Conservation (phyloP, 2,888 invertebrate species). For the Dichetophora obliterata region DNA sequence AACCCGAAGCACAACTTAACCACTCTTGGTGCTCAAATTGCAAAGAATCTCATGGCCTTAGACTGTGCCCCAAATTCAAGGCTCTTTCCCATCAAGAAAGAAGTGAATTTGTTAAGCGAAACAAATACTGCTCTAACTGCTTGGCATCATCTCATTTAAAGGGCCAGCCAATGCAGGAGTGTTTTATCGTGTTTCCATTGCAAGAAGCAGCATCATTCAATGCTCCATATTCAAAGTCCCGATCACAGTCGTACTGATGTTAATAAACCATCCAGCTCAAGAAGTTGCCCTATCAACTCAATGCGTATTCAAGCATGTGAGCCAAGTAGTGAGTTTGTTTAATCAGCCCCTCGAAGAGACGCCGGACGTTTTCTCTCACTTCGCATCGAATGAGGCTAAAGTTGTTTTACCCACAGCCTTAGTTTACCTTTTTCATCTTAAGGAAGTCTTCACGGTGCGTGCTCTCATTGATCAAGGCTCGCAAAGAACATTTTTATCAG, state of each 20-base stretch:
- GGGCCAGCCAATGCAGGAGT: too few relatives aligned
- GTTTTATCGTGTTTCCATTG: background rate
- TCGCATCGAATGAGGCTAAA: background rate
- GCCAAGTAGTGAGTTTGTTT: background rate
- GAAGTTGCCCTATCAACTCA: background rate
- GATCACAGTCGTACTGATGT: background rate
- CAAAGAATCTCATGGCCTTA: background rate
- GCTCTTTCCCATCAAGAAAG: slow-evolving; percentile 5
- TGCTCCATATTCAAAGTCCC: background rate
- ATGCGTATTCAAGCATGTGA: background rate
- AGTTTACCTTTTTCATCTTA: slow-evolving; percentile 12
- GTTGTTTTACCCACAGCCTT: slow-evolving; percentile 1
- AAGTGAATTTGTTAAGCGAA: slow-evolving; percentile 15
- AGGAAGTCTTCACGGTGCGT: slow-evolving; percentile 21
- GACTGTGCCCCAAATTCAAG: slow-evolving; percentile 5
- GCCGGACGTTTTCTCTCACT: background rate
- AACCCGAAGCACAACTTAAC: too few relatives aligned
- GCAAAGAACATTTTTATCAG: slow-evolving; percentile 24
- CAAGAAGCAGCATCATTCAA: background rate
- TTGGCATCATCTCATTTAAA: background rate
- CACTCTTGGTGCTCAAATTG: too few relatives aligned
- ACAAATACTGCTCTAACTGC: slow-evolving; percentile 31
- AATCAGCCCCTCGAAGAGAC: too few relatives aligned
- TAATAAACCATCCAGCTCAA: background rate
- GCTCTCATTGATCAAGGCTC: slow-evolving; percentile 38